Conservation (phyloP, 2,888 invertebrate species). For the Zygothrica quintamaculata region DNA sequence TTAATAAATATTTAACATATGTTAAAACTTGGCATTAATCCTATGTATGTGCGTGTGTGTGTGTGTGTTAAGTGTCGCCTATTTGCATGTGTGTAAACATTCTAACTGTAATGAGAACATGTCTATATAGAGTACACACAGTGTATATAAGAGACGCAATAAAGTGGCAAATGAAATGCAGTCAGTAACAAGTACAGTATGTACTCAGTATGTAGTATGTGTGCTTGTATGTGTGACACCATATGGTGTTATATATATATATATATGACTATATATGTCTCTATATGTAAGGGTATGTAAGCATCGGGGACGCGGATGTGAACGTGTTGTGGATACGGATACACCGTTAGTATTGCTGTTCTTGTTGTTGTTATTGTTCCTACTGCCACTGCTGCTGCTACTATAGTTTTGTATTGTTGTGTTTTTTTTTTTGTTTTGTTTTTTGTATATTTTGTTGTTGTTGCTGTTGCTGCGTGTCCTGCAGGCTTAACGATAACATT, state of each 20-base stretch:
- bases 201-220: slow-evolving; percentile 17
- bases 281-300: slow-evolving; percentile 43
- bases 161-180: slow-evolving; percentile 54
- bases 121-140: not conserved
- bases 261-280: slow-evolving; percentile 9
- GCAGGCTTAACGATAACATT: slow-evolving; percentile 72
- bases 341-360: slow-evolving; percentile 36
- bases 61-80: slow-evolving; percentile 10
- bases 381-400: slow-evolving; percentile 42
- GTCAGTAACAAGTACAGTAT: slow-evolving; percentile 30
- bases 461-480: slow-evolving; percentile 62
- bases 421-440: not conserved
- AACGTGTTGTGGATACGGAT: slow-evolving; percentile 45
- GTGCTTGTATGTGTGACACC: slow-evolving; percentile 28
- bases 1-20: not conserved
- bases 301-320: slow-evolving; percentile 23
- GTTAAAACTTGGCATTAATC: not conserved
- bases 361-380: slow-evolving; percentile 4
- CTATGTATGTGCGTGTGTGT: not conserved
- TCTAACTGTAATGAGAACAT: slow-evolving; percentile 13
- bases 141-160: slow-evolving; percentile 22
- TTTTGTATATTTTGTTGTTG: slow-evolving; percentile 27
- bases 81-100: slow-evolving; percentile 18
- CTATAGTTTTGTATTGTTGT: slow-evolving; percentile 35
- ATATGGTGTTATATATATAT: slow-evolving; percentile 6